Conservation (phyloP, 2,113 vertebrate genomes). For the Acinonyx jubatus region DNA sequence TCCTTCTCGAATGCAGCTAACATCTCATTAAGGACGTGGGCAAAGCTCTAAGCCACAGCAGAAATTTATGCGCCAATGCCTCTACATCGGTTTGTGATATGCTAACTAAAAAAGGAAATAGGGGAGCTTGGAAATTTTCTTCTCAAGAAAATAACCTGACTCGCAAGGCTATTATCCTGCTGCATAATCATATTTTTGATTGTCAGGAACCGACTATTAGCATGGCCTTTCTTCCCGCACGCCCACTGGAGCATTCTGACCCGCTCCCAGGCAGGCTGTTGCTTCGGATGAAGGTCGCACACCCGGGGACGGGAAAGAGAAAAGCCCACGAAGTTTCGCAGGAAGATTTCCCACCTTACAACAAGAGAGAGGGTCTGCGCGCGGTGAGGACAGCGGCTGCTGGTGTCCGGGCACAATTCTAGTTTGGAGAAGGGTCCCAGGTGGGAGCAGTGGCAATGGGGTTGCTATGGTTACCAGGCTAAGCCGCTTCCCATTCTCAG, state of each 20-base stretch:
- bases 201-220: background rate
- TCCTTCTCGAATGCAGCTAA: background rate
- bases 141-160: background rate
- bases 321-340: background rate
- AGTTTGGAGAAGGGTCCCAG: background rate
- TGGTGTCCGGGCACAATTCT: no score
- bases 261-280: background rate
- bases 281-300: background rate
- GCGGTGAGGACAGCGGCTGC: background rate
- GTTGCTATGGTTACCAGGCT: background rate
- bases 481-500: background rate
- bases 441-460: no score
- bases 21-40: background rate
- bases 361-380: background rate
- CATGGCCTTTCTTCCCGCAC: background rate
- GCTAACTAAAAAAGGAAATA: constrained; percentile 30
- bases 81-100: background rate
- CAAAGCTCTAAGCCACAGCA: background rate
- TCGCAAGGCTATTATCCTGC: background rate
- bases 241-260: background rate
- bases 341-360: background rate
- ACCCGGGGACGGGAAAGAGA: background rate
- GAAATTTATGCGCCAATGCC: constrained; percentile 19
- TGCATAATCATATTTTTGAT: background rate
- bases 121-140: constrained; percentile 1